These are phyloP conservation scores for Hyposoter didymator DNA, from an alignment of 2,888 invertebrate genomes.

Conservation along the genomic window DNA sequence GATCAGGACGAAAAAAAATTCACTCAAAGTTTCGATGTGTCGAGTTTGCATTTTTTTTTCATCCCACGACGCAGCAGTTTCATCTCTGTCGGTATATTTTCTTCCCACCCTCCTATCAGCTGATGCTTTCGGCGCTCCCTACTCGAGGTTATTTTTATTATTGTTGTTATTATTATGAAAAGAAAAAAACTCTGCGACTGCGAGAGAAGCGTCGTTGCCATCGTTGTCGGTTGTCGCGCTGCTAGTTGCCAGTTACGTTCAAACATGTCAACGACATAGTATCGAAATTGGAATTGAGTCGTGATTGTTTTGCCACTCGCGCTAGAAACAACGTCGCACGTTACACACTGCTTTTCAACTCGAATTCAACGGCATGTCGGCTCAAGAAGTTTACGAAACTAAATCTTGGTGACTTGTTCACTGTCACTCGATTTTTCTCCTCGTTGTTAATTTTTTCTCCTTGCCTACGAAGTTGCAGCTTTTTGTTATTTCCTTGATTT, in stretches of 20 bases:
- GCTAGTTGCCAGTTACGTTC: constrained; percentile 36
- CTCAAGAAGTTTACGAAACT: background rate
- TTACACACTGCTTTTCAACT: background rate
- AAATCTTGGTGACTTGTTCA: background rate
- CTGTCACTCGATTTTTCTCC: background rate
- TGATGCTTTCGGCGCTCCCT: constrained; percentile 71
- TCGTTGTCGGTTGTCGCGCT: background rate
- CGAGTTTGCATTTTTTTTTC: background rate
- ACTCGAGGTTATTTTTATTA: constrained; percentile 2
- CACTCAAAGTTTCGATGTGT: constrained; percentile 34
- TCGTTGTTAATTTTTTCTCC: background rate
- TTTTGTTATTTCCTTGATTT: background rate
- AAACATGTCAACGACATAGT: constrained; percentile 62
- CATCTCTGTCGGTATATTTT: constrained; percentile 46
- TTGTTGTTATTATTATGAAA: constrained; percentile 60
- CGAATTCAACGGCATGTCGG: background rate
- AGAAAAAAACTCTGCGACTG: constrained; percentile 29
- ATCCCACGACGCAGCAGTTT: background rate
- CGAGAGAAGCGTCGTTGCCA: constrained; percentile 13
- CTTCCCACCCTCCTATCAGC: constrained; percentile 67
- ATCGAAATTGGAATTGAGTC: constrained; percentile 1
- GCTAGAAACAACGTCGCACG: background rate
- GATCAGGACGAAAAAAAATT: background rate
- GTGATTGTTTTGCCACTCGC: background rate
- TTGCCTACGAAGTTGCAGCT: background rate